phyloP scores from a whole-genome alignment of 2,113 vertebrate species.

The Ancistrus triradiatus region DNA sequence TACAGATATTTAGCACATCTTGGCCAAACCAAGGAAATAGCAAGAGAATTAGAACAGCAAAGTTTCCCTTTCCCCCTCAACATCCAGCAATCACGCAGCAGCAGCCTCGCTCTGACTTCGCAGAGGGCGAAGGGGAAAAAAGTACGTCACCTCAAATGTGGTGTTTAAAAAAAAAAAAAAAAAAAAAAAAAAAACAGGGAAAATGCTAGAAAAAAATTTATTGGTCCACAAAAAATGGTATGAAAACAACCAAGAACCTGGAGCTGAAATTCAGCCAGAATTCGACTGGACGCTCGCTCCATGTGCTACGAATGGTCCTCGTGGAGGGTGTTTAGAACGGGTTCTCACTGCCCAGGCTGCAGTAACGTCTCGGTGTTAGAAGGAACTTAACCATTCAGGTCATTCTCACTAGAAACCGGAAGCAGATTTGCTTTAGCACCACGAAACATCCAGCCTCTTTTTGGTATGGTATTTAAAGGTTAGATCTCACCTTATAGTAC shows the following conservation, averaged over 20 bases:
- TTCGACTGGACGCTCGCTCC: no score
- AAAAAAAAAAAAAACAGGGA: slow-evolving; percentile 34
- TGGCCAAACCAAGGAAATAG: slow-evolving; percentile 72
- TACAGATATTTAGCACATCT: slow-evolving; percentile 78
- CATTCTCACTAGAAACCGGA: no score
- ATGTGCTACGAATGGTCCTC: not conserved
- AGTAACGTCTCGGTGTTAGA: no score
- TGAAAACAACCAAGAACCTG: not conserved
- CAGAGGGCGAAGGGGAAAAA: slow-evolving; percentile 32
- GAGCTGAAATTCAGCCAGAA: no score
- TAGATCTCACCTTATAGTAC: no score
- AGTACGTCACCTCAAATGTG: slow-evolving; percentile 14
- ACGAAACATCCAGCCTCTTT: no score
- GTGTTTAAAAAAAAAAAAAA: slow-evolving; percentile 27
- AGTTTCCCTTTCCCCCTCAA: slow-evolving; percentile 54
- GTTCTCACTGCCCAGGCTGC: no score
- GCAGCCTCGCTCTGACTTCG: not conserved
- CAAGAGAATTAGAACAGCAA: slow-evolving; percentile 72
- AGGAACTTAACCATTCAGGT: no score
- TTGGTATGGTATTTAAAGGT: no score
- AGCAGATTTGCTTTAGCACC: no score
- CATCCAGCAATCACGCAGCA: slow-evolving; percentile 49
- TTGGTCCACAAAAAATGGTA: slow-evolving; percentile 43
- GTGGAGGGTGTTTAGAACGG: not conserved
- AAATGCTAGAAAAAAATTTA: slow-evolving; percentile 41